These are phyloP conservation scores for Drosophila biarmipes DNA, from an alignment of 1,140 invertebrate genomes.

Conservation along the genomic window DNA sequence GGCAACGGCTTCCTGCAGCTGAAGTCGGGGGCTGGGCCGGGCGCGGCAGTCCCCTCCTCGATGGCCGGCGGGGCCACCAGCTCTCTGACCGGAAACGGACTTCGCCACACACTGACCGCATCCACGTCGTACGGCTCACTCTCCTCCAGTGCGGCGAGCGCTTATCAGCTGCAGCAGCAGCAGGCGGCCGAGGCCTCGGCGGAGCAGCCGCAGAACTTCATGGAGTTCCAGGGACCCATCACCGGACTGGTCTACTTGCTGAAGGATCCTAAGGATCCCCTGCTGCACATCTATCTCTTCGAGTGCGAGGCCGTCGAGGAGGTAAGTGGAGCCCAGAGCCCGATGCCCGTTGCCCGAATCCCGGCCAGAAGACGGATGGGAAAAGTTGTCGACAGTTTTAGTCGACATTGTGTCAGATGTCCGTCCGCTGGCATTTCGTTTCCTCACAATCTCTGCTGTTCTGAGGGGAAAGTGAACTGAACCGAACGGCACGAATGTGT, in stretches of 20 bases:
- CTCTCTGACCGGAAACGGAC: conserved; percentile 60
- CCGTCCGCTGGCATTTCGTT: conserved; percentile 21
- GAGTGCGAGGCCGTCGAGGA: conserved; percentile 86
- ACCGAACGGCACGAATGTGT: conserved; percentile 15
- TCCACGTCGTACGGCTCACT: conserved; percentile 81
- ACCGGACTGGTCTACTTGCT: conserved; percentile 86
- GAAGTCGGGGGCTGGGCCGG: conserved; percentile 51
- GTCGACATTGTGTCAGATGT: conserved; percentile 42
- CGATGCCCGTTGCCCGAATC: background rate
- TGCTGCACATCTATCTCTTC: conserved; percentile 88
- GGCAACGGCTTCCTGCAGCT: conserved; percentile 80
- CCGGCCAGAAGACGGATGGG: conserved; percentile 35
- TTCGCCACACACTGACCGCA: conserved; percentile 71
- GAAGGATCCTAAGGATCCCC: conserved; percentile 87
- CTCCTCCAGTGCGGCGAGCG: conserved; percentile 70
- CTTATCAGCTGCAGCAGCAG: conserved; percentile 68
- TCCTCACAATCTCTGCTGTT: conserved; percentile 25
- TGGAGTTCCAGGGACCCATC: conserved; percentile 83
- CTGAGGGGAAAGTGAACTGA: conserved; percentile 24
- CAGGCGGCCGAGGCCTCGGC: conserved; percentile 50
- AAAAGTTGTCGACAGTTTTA: conserved; percentile 53
- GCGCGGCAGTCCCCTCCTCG: conserved; percentile 28
- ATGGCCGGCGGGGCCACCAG: conserved; percentile 14
- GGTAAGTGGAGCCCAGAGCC: conserved; percentile 85
- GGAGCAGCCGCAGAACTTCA: conserved; percentile 76